Conservation (phyloP, 2,888 invertebrate species). For the Tromatobia lineatoria region DNA sequence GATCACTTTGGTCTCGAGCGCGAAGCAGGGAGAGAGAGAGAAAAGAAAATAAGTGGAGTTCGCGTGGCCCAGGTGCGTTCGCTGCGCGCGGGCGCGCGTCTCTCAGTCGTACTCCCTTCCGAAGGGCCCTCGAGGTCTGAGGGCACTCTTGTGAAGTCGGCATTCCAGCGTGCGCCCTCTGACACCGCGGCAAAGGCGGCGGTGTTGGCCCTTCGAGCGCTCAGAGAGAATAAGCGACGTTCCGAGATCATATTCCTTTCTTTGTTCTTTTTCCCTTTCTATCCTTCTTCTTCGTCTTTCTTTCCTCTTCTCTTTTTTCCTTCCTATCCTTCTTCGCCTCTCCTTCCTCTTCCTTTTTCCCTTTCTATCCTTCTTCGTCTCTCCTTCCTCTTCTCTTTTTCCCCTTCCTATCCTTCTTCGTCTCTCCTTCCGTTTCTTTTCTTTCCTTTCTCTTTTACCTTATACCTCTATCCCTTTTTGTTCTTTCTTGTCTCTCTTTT, state of each 20-base stretch:
- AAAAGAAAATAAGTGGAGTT: slow-evolving; percentile 36
- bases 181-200: slow-evolving; percentile 75
- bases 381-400: background rate
- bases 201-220: slow-evolving; percentile 29
- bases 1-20: slow-evolving; percentile 57
- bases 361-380: no score
- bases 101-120: slow-evolving; percentile 1
- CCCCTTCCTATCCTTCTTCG: background rate
- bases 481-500: background rate
- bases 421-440: slow-evolving; percentile 2
- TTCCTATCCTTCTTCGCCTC: background rate
- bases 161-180: slow-evolving; percentile 82
- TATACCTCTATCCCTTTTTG: background rate
- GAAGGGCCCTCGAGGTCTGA: slow-evolving; percentile 67
- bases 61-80: slow-evolving; percentile 75
- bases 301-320: background rate
- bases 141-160: slow-evolving; percentile 72
- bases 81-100: slow-evolving; percentile 61
- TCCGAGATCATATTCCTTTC: slow-evolving; percentile 39
- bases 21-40: slow-evolving; percentile 23
- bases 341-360: background rate
- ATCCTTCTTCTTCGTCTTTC: background rate
- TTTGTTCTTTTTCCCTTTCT: slow-evolving; percentile 6
- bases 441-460: background rate
- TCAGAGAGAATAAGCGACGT: slow-evolving; percentile 42